Percentiles rank a stretch among this genome's conserved stretches.
Evolutionary conservation across 2,797 vertebrate species (phyloP).

Genomic region (Dipus sagitta): DNA sequence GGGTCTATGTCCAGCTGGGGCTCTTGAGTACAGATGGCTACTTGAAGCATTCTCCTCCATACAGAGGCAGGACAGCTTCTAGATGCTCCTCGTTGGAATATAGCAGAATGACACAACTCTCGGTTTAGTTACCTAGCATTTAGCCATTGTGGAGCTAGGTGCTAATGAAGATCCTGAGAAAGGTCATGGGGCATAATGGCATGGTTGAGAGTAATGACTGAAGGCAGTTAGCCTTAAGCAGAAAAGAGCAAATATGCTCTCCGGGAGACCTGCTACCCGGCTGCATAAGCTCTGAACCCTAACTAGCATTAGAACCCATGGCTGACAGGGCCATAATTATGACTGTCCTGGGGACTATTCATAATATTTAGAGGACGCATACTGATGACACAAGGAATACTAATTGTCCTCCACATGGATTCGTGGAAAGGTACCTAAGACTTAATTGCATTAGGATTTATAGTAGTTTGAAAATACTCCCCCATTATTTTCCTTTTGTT

Average conservation of each 20-base stretch:
- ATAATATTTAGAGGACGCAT: background rate
- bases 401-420: constrained; percentile 30
- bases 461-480: background rate
- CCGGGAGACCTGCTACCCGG: constrained; percentile 24
- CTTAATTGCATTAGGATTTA: constrained; percentile 70
- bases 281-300: background rate
- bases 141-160: background rate
- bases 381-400: background rate
- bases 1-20: no score
- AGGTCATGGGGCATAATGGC: background rate
- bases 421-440: constrained; percentile 24
- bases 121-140: background rate
- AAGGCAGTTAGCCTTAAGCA: background rate
- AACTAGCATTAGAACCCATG: background rate
- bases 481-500: background rate
- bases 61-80: background rate
- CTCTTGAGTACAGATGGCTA: rapidly evolving
- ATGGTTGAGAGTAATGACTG: background rate
- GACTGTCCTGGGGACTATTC: background rate
- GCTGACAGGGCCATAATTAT: constrained; percentile 41
- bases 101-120: background rate
- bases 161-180: background rate
- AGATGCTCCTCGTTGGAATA: constrained; percentile 21
- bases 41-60: background rate
- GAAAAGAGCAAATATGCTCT: background rate